These are phyloP conservation scores for Phainopepla nitens DNA, from an alignment of 2,113 vertebrate genomes.

Conservation along the genomic window DNA sequence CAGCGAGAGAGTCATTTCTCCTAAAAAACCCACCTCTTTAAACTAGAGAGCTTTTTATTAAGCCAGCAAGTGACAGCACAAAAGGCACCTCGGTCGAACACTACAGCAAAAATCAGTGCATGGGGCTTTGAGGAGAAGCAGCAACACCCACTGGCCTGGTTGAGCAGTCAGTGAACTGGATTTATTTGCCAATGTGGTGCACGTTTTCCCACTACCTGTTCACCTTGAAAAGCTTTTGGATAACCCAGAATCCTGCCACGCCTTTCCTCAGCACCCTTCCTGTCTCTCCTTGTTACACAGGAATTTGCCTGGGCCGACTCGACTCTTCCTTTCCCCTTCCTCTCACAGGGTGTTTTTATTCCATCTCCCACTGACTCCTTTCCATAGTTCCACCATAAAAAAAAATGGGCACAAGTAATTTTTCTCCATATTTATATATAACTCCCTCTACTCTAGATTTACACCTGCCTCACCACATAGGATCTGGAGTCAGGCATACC, in stretches of 20 bases:
- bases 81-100: neutral
- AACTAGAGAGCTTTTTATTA: slow-evolving; percentile 42
- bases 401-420: neutral
- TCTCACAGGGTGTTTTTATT: neutral
- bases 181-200: neutral
- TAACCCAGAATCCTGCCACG: neutral
- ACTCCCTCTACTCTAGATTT: neutral
- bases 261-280: neutral
- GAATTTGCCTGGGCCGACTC: neutral
- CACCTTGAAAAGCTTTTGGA: neutral
- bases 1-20: neutral
- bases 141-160: neutral
- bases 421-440: neutral
- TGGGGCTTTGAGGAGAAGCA: neutral
- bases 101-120: neutral
- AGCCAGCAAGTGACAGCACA: neutral
- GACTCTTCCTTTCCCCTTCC: neutral
- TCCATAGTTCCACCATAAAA: neutral
- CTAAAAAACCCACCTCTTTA: neutral
- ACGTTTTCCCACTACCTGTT: neutral
- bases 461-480: neutral
- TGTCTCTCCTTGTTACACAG: neutral
- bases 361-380: neutral
- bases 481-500: neutral
- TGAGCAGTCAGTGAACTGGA: neutral